Evolutionary conservation across 1,140 invertebrate species (phyloP), one percentile per base, ranked within the genome.

Genomic region (Amyelois transitella): DNA sequence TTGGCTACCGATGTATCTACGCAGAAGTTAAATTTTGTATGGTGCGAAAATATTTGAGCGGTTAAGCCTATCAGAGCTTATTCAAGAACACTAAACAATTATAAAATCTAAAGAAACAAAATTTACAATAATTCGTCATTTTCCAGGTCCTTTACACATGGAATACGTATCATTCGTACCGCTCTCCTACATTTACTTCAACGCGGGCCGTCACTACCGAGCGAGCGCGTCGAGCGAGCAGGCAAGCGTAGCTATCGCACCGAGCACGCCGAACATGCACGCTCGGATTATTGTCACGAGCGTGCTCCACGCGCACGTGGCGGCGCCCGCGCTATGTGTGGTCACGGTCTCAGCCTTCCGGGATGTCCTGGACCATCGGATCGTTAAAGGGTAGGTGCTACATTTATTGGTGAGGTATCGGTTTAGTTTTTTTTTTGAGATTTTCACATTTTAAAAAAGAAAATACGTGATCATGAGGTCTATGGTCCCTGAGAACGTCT

Each of bases 371-470:
- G 59, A 70, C 24, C 43, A 53, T 20, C 25, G 53, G 7, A 43
- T 70, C 17, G 53, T 64, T 14, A 51, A 52, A 21, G 67, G 67
- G 67, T 66, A 21, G 58, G 54, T 49, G n/a, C n/a, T n/a, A n/a
- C n/a, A n/a, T n/a, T n/a, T n/a, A n/a, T n/a, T n/a, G n/a, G n/a
- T n/a, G n/a, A n/a, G n/a, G n/a, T n/a, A n/a, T n/a, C n/a, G n/a
- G n/a, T n/a, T n/a, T n/a, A n/a, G n/a, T n/a, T n/a, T n/a, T n/a
- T n/a, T n/a, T n/a, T n/a, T n/a, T n/a, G n/a, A n/a, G n/a, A n/a
- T n/a, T n/a, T n/a, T n/a, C n/a, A n/a, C n/a, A n/a, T n/a, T n/a
- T n/a, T n/a, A n/a, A n/a, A n/a, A n/a, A n/a, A n/a, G n/a, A n/a
- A n/a, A n/a, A n/a, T n/a, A n/a, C n/a, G n/a, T n/a, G n/a, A n/a